Conservation (phyloP, 2,888 invertebrate species). For the Proisotoma minuta region DNA sequence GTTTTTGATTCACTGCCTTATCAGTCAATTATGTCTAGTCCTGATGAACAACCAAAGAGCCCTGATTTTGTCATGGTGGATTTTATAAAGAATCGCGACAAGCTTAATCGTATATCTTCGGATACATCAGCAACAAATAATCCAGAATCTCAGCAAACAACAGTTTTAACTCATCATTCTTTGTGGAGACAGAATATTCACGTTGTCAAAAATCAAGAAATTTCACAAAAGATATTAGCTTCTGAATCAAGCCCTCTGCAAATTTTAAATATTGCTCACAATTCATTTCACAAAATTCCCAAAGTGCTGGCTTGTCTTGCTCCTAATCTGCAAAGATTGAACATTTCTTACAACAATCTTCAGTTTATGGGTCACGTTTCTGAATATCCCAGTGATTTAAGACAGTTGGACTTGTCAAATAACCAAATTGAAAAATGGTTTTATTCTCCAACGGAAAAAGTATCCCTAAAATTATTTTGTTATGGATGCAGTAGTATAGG, state of each 20-base stretch:
- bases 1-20: conserved; percentile 45
- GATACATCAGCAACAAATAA: conserved; percentile 8
- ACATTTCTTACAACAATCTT: conserved; percentile 80
- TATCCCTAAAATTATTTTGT: conserved; percentile 31
- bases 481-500: conserved; percentile 55
- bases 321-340: conserved; percentile 76
- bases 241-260: conserved; percentile 33
- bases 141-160: conserved; percentile 21
- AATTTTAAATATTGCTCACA: conserved; percentile 77
- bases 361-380: conserved; percentile 74
- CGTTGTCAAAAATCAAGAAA: conserved; percentile 39
- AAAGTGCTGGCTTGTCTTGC: conserved; percentile 84
- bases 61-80: conserved; percentile 47
- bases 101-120: conserved; percentile 20
- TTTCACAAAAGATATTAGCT: conserved; percentile 26
- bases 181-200: conserved; percentile 44
- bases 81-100: conserved; percentile 40
- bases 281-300: conserved; percentile 82
- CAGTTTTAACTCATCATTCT: conserved; percentile 36
- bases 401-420: conserved; percentile 87
- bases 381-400: conserved; percentile 80
- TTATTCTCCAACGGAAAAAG: conserved; percentile 33
- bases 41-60: conserved; percentile 35
- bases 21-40: conserved; percentile 33
- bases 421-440: conserved; percentile 83